Conservation (phyloP, 2,113 vertebrate genomes). For the Semicossyphus pulcher region DNA sequence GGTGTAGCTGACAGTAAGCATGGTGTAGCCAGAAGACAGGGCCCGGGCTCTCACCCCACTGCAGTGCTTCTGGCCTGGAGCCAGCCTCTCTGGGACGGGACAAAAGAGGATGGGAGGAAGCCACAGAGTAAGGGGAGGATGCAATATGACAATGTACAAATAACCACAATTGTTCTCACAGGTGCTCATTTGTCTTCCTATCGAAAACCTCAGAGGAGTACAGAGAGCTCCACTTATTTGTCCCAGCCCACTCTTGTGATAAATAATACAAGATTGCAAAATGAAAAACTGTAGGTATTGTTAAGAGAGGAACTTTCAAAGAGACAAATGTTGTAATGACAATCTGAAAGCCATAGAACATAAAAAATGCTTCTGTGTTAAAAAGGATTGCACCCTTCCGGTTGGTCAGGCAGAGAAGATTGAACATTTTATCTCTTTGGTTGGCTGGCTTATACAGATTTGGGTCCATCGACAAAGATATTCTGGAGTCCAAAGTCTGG, state of each 20-base stretch:
- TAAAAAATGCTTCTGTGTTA: not conserved
- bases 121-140: conserved; percentile 7
- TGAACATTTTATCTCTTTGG: not conserved
- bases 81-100: conserved; percentile 83
- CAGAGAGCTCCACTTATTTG: conserved; percentile 8
- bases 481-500: not conserved
- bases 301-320: conserved; percentile 22
- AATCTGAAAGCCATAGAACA: conserved; percentile 15
- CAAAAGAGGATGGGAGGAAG: conserved; percentile 8
- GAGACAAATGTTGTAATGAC: conserved; percentile 15
- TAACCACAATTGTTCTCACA: conserved; percentile 5
- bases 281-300: conserved; percentile 23
- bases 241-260: conserved; percentile 7
- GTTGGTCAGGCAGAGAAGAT: not conserved
- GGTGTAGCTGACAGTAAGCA: conserved; percentile 88
- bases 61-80: conserved; percentile 85
- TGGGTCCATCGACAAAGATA: not conserved
- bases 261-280: conserved; percentile 22
- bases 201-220: not conserved
- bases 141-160: conserved; percentile 23
- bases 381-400: not conserved
- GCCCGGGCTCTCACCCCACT: conserved; percentile 89
- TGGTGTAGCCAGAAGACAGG: conserved; percentile 85
- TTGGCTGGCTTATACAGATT: not conserved
- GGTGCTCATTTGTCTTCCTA: conserved; percentile 22